Percentiles rank a stretch among this genome's conserved stretches.
phyloP scores from a whole-genome alignment of 2,797 vertebrate species.

The Mycteria americana region DNA sequence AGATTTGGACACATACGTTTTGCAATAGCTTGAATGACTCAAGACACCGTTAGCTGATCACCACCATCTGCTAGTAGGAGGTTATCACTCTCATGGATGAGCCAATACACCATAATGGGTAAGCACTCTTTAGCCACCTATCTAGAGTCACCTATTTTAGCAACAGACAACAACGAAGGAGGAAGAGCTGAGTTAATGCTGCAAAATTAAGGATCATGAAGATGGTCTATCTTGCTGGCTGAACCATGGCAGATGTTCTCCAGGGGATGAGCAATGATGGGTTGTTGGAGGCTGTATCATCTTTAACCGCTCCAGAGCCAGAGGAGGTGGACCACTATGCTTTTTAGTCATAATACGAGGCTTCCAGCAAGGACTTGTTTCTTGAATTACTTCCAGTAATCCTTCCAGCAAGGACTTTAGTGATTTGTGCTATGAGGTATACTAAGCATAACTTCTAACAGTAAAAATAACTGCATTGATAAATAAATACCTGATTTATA shows the following conservation, averaged over 20 bases:
- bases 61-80: background rate
- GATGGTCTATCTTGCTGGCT: background rate
- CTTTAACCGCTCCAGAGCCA: background rate
- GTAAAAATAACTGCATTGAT: background rate
- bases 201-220: background rate
- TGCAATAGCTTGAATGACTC: background rate
- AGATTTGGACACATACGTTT: background rate
- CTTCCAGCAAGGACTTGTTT: background rate
- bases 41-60: background rate
- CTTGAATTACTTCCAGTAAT: too few species aligned
- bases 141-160: background rate
- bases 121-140: background rate
- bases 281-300: background rate
- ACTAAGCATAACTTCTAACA: background rate
- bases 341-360: background rate
- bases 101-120: fast-evolving
- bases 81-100: background rate
- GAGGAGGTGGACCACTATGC: background rate
- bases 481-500: background rate
- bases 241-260: background rate
- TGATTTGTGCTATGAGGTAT: background rate
- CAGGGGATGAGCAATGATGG: background rate
- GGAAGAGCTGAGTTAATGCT: background rate
- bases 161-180: background rate
- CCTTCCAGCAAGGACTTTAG: background rate